phyloP scores from a whole-genome alignment of 2,888 invertebrate genomes.

The Thumatha senex region DNA sequence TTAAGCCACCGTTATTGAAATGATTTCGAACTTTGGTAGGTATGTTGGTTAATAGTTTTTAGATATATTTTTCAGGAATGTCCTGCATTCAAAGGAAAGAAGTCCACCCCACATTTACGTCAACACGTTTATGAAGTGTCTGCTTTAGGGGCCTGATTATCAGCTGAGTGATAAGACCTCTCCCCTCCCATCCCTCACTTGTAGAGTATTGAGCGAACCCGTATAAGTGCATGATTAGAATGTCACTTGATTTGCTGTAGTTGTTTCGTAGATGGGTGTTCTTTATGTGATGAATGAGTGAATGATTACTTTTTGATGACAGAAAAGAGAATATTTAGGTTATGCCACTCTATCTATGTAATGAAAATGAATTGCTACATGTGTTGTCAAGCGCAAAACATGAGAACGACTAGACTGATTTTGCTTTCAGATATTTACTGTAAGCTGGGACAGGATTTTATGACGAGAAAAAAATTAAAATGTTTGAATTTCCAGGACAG shows the following conservation, averaged over 20 bases:
- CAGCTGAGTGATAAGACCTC: slow-evolving; percentile 59
- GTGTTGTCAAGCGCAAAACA: too few relatives aligned
- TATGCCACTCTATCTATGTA: too few relatives aligned
- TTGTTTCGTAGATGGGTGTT: slow-evolving; percentile 12
- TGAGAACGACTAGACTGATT: too few relatives aligned
- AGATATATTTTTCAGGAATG: not conserved
- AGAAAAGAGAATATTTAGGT: not conserved
- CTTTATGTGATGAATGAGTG: not conserved
- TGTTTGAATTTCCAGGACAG: too few relatives aligned
- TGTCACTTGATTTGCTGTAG: slow-evolving; percentile 26
- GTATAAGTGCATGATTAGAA: slow-evolving; percentile 50
- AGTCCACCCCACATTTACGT: slow-evolving; percentile 49
- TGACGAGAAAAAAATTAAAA: too few relatives aligned
- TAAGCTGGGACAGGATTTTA: too few relatives aligned
- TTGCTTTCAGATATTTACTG: too few relatives aligned
- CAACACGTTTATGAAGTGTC: slow-evolving; percentile 58
- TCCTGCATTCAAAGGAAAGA: slow-evolving; percentile 3
- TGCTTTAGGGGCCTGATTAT: slow-evolving; percentile 58
- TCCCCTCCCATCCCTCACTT: slow-evolving; percentile 12
- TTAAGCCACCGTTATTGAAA: too few relatives aligned
- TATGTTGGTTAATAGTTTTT: too few relatives aligned
- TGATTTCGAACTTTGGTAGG: too few relatives aligned
- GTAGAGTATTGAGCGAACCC: slow-evolving; percentile 55
- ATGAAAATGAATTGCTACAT: too few relatives aligned
- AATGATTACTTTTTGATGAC: not conserved